Conservation (phyloP, 2,888 invertebrate genomes). For the Brachynemurus nebulosus region DNA sequence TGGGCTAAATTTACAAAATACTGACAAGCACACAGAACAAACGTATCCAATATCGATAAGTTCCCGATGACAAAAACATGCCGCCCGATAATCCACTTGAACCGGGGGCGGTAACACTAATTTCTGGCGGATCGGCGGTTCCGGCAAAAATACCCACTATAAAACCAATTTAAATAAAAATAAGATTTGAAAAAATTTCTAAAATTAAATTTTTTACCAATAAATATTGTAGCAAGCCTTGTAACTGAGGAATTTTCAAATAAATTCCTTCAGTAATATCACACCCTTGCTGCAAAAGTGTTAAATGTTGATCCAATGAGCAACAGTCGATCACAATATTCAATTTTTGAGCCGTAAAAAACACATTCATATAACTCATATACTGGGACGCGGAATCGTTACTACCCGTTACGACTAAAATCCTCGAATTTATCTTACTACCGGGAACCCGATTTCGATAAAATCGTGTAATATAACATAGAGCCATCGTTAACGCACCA, state of each 20-base stretch:
- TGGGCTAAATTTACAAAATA: conserved; percentile 94
- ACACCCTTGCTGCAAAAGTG: conserved; percentile 87
- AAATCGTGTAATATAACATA: conserved; percentile 74
- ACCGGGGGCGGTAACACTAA: conserved; percentile 78
- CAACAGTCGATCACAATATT: conserved; percentile 86
- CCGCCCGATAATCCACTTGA: conserved; percentile 91
- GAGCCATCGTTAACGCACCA: conserved; percentile 76
- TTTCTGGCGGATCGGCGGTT: conserved; percentile 62
- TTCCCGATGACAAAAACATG: conserved; percentile 94
- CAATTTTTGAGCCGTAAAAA: conserved; percentile 83
- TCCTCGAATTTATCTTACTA: conserved; percentile 55
- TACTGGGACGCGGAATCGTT: conserved; percentile 88
- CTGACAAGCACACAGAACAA: conserved; percentile 96
- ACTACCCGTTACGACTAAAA: conserved; percentile 79
- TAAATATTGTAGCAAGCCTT: conserved; percentile 74
- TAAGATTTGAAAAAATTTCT: conserved; percentile 14
- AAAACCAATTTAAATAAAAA: too few species aligned
- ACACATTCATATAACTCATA: conserved; percentile 97
- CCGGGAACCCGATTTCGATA: conserved; percentile 49
- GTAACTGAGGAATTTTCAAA: conserved; percentile 73
- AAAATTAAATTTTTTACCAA: too few species aligned
- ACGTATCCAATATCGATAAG: conserved; percentile 93
- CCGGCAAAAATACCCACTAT: conserved; percentile 93
- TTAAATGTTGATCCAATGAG: conserved; percentile 78
- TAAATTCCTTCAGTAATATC: conserved; percentile 93